These are phyloP conservation scores for Melospiza georgiana DNA, from an alignment of 2,113 vertebrate genomes.

Conservation along the genomic window DNA sequence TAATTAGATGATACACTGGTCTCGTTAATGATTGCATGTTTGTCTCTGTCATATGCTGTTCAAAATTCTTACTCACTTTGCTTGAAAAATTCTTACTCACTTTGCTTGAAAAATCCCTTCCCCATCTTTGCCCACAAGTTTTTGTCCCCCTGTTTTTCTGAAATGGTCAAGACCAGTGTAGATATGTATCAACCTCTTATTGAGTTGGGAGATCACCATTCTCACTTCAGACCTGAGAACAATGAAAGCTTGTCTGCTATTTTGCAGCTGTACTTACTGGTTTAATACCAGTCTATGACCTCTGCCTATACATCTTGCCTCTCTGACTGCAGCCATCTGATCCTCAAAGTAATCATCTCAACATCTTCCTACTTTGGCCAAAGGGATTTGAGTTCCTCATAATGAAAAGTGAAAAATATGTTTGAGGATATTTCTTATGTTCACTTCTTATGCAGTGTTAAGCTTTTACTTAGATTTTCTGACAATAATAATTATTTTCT, in stretches of 20 bases:
- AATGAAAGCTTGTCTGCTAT: not conserved
- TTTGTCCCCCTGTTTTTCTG: not conserved
- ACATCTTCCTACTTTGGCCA: not conserved
- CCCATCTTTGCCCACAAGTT: not conserved
- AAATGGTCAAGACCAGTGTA: not conserved
- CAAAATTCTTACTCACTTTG: not conserved
- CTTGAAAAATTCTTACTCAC: not conserved
- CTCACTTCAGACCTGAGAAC: not conserved
- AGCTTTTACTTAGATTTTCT: not conserved
- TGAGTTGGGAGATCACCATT: not conserved
- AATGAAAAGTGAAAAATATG: not conserved
- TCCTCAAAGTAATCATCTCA: not conserved
- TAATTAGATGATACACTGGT: not conserved
- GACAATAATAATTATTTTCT: not conserved
- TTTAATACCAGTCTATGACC: not conserved
- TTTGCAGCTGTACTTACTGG: not conserved
- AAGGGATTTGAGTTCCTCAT: not conserved
- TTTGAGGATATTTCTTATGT: not conserved
- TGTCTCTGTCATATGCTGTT: not conserved
- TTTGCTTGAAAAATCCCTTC: not conserved
- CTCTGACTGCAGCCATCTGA: not conserved
- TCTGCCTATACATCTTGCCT: not conserved
- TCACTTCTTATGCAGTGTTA: not conserved
- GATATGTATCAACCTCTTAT: not conserved
- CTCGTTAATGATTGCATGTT: rapidly evolving